Percentiles rank a stretch among this genome's conserved stretches.
These are phyloP conservation scores for Agrochola litura DNA, from an alignment of 2,888 invertebrate genomes.

Conservation along the genomic window DNA sequence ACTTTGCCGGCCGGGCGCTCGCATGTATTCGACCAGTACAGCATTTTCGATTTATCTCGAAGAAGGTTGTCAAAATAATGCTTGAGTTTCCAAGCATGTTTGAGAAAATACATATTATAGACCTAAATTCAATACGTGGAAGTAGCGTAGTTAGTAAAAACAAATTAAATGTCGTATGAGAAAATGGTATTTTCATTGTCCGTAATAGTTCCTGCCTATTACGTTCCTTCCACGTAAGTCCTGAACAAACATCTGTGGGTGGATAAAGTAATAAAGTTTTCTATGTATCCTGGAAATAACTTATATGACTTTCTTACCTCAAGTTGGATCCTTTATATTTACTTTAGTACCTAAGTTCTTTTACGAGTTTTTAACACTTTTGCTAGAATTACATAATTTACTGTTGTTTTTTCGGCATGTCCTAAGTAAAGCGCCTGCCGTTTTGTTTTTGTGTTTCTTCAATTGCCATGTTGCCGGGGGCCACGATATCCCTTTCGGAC, in stretches of 20 bases:
- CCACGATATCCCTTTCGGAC: too few species aligned
- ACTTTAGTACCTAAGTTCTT: background rate
- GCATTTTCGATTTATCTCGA: too few species aligned
- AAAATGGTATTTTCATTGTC: background rate
- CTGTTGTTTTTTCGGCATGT: too few species aligned
- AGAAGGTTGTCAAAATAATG: too few species aligned
- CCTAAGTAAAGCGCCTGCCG: too few species aligned
- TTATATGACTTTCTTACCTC: background rate
- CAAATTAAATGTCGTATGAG: background rate
- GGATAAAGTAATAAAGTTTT: slow-evolving; percentile 17
- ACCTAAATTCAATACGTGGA: background rate
- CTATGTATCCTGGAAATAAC: background rate
- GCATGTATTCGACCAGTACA: too few species aligned
- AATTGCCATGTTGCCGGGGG: too few species aligned
- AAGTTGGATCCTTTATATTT: background rate
- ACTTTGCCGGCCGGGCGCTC: too few species aligned
- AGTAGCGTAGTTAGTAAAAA: background rate
- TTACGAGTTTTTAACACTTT: background rate
- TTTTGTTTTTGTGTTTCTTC: too few species aligned
- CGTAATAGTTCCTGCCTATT: background rate
- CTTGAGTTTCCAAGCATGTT: too few species aligned
- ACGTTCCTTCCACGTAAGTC: background rate
- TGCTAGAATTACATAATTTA: background rate
- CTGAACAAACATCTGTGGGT: slow-evolving; percentile 9
- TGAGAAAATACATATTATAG: background rate